Conservation (phyloP, 2,888 invertebrate genomes). For the Hirtodrosophila duncani region DNA sequence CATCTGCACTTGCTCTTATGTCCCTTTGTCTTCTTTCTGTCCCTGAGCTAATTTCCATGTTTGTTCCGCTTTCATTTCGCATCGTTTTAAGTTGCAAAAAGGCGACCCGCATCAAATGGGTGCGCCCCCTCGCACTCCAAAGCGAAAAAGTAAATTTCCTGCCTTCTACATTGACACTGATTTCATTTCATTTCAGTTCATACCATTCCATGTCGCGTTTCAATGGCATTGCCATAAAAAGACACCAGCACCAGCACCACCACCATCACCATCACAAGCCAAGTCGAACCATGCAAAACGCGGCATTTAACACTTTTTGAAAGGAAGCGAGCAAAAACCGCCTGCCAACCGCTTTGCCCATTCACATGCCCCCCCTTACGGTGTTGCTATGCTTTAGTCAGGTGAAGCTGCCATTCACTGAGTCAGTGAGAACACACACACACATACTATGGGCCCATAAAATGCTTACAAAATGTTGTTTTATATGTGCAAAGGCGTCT, state of each 20-base stretch:
- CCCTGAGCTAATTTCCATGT: slow-evolving; percentile 2
- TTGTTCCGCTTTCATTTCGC: no score
- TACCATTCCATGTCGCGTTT: slow-evolving; percentile 37
- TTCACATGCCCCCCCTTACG: not conserved
- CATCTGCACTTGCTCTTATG: no score
- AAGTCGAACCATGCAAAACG: slow-evolving; percentile 63
- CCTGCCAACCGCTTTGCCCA: slow-evolving; percentile 1
- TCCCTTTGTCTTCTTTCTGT: not conserved
- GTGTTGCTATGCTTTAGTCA: not conserved
- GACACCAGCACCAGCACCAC: slow-evolving; percentile 20
- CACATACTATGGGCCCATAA: slow-evolving; percentile 62
- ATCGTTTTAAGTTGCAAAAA: no score
- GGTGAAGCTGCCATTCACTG: slow-evolving; percentile 25
- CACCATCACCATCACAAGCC: not conserved
- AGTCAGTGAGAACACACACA: no score
- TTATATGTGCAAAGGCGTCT: slow-evolving; percentile 43
- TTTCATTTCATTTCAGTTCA: slow-evolving; percentile 55
- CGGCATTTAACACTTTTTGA: slow-evolving; percentile 68
- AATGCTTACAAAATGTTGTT: slow-evolving; percentile 72
- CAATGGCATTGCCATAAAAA: slow-evolving; percentile 58
- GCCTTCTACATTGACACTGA: slow-evolving; percentile 65
- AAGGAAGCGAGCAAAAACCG: slow-evolving; percentile 33
- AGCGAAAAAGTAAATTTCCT: slow-evolving; percentile 64
- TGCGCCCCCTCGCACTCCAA: no score
- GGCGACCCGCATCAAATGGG: slow-evolving; percentile 11